Base-by-base conservation (phyloP, 1,140 invertebrate species). In the Lethocerus indicus region DNA sequence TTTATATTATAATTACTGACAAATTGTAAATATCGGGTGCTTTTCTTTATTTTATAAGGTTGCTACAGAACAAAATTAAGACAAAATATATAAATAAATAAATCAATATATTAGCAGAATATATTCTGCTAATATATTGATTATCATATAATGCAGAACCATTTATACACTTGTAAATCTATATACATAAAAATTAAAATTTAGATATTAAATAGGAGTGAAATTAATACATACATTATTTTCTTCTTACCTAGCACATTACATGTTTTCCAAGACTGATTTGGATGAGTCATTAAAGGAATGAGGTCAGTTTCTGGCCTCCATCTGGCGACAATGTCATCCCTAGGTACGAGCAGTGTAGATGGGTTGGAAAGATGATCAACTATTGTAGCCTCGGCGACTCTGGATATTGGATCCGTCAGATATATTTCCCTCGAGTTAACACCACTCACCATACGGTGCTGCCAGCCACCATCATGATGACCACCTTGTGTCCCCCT, bases 231-330 rank as follows among this genome's bases (percentile, higher is more conserved):
- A 37, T 37, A 16, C n/a, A 20, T 3, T 37, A 16, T 2, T 37
- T 16, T 3, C 2, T 16, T 39, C 23, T 24, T 21, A 42, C 42
- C 42, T 12, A 44, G 23, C 2, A 44, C 42, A 44, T 44, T 44
- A 28, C 21, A 44, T 28, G 26, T 16, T 23, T 27, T 44, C 42
- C 42, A 44, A 27, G 42, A 44, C 7, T 44, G 24, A 44, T 44
- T 28, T 28, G 24, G 26, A 28, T 13, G 14, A 1, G 12, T 14
- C 25, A 44, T 27, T 27, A 44, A 16, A 26, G 23, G 42, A 20
- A n/a, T 28, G 2, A 44, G 25, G 21, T 44, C 25, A 44, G 25
- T 44, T 26, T 26, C 14, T 18, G 42, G 42, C 12, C 13, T 27
- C 42, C 42, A 44, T 14, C 23, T 25, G 18, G 9, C 21, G 25